These are phyloP conservation scores for Microcebus tavaratra DNA, from an alignment of 2,113 vertebrate species.

Conservation along the genomic window DNA sequence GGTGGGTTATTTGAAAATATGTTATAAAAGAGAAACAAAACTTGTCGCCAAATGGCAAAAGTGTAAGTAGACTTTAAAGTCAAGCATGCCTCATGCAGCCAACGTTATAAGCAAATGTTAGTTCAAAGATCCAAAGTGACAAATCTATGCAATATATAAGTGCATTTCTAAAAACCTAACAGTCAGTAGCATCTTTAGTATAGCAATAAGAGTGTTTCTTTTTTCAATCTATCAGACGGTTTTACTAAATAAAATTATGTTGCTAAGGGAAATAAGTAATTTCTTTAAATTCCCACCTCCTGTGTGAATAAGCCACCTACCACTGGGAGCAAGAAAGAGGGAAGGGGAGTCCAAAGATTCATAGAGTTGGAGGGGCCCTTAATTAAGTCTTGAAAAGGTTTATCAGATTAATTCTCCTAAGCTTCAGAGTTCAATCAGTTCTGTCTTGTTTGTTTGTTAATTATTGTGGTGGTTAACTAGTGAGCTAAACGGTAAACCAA, in stretches of 20 bases:
- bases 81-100: slow-evolving; percentile 69
- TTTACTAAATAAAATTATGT: slow-evolving; percentile 17
- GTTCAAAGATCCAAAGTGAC: slow-evolving; percentile 29
- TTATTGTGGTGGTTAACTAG: background rate
- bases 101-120: slow-evolving; percentile 67
- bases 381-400: background rate
- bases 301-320: background rate
- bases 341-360: background rate
- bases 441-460: background rate
- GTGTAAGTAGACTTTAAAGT: slow-evolving; percentile 54
- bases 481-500: background rate
- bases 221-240: background rate
- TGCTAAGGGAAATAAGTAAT: background rate
- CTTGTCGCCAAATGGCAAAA: slow-evolving; percentile 8
- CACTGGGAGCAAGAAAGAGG: background rate
- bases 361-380: background rate
- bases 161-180: background rate
- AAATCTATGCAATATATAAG: background rate
- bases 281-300: slow-evolving; percentile 9
- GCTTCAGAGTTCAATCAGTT: background rate
- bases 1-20: background rate
- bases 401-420: slow-evolving; percentile 1
- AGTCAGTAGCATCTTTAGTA: background rate
- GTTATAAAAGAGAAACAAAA: slow-evolving; percentile 46
- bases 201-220: background rate